Evolutionary conservation across 2,113 vertebrate genomes (phyloP), one percentile per base, ranked within the genome.

Genomic region (Pelmatolapia mariae): DNA sequence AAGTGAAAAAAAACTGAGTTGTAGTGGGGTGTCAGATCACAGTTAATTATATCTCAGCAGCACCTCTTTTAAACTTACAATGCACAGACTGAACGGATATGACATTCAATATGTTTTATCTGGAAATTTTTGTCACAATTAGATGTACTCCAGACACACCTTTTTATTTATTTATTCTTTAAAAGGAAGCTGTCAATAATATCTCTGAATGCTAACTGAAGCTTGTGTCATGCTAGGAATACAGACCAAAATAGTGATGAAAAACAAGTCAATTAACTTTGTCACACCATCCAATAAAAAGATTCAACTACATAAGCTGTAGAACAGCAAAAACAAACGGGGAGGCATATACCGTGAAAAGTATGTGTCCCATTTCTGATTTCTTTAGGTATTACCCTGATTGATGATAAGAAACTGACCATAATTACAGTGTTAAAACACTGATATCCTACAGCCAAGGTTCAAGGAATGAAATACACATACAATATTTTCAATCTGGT

Each of bases 31-130:
- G 87, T 86, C 68, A 84, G 66, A 53, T 29, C 54, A 18, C 50
- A 31, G 89, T 92, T 71, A 90, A 93, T 92, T 82, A 93, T 89
- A 87, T 86, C 82, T 63, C 66, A 87, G 76, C n/a, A 50, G 59
- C 6, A 2, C 16, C 71, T 61, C 66, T 59, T 61, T 50, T 53
- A 1, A 26, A 22, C 31, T 61, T 47, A 18, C 7, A 86, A 38
- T 8, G 6, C 24, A 86, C 8, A 57, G 15, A n/a, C 45, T 15
- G 13, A 57, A 43, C 0, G 3, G 8, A n/a, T 10, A 5, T 54
- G 1, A 5, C 54, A 33, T 56, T 80, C 12, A 3, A 36, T 38
- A 3, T n/a, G 22, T 56, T 78, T 56, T 29, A 18, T 56, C 24
- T 40, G 56, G 33, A 9, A 73, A 29, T 2, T 40, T 83, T 36